Evolutionary conservation across 2,113 vertebrate species (phyloP).

Genomic region (Felis catus): F.catus_Fca126_mat1.0 CM031423.1:8463501-8464000

Average conservation of each 20-base stretch:
- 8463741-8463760: conserved; percentile 72
- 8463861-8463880: conserved; percentile 43
- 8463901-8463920: conserved; percentile 37
- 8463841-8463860: not conserved
- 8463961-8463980: not conserved
- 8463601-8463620: not conserved
- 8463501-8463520: not conserved
- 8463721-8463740: conserved; percentile 42
- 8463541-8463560: not conserved
- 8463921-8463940: not conserved
- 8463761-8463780: not conserved
- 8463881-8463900: conserved; percentile 55
- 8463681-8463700: not conserved
- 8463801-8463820: not conserved
- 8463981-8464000: not conserved
- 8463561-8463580: not conserved
- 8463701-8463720: conserved; percentile 31
- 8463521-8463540: not conserved
- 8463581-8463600: not conserved
- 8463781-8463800: conserved; percentile 17
- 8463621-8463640: not conserved
- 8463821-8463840: not conserved
- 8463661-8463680: not conserved
- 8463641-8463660: not conserved
- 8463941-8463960: not conserved